Percentiles rank a stretch among this genome's conserved stretches.
Conservation (phyloP, 1,140 invertebrate species). For the Hycleus phaleratus region DNA sequence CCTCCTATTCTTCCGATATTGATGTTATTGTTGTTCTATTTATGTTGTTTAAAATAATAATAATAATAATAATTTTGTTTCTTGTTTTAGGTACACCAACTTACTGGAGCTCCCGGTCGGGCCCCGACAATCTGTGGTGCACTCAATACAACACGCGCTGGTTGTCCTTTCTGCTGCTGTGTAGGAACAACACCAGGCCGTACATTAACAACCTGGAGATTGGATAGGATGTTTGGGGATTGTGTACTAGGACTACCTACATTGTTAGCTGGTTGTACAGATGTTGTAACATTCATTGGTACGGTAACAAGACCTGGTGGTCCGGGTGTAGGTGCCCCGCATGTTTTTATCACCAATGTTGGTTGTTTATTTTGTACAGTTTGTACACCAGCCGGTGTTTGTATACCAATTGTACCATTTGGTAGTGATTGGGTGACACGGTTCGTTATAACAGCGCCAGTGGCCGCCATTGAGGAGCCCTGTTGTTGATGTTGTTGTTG, state of each 20-base stretch:
- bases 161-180: constrained; percentile 62
- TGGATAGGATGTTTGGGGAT: constrained; percentile 51
- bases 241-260: constrained; percentile 40
- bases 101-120: constrained; percentile 70
- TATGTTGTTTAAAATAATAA: no score
- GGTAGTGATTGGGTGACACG: constrained; percentile 48
- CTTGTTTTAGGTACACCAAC: constrained; percentile 37
- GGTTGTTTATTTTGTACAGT: constrained; percentile 54
- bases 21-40: no score
- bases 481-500: constrained; percentile 17
- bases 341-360: constrained; percentile 62
- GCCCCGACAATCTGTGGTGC: constrained; percentile 71
- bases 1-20: no score
- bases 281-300: constrained; percentile 55
- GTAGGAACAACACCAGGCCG: constrained; percentile 54
- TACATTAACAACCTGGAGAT: constrained; percentile 82
- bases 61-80: background rate
- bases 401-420: constrained; percentile 50
- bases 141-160: constrained; percentile 68
- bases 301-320: constrained; percentile 58
- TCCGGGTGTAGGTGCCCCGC: constrained; percentile 44
- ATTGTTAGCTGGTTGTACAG: constrained; percentile 38
- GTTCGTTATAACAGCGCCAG: constrained; percentile 35
- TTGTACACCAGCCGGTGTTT: constrained; percentile 43
- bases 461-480: constrained; percentile 30